These are phyloP conservation scores for Gnathonemus echidnorhynchus DNA, from an alignment of 2,113 vertebrate species.

Conservation along the genomic window DNA sequence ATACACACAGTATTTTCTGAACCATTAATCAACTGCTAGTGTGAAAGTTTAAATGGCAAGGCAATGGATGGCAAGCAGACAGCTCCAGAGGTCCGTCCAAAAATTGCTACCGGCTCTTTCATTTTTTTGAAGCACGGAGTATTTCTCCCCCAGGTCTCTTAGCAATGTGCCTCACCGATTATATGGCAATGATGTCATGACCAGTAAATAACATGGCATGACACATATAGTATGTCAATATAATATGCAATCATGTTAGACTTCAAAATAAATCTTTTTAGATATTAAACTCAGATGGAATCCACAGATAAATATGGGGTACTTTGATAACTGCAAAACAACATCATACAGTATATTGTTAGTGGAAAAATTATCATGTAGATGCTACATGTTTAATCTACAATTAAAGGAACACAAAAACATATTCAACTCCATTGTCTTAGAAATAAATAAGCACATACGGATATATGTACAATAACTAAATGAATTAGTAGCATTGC, in stretches of 20 bases:
- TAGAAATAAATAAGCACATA: background rate
- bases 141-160: slow-evolving; percentile 64
- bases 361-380: background rate
- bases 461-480: background rate
- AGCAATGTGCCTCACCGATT: slow-evolving; percentile 66
- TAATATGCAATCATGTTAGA: slow-evolving; percentile 39
- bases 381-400: background rate
- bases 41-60: slow-evolving; percentile 64
- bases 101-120: slow-evolving; percentile 70
- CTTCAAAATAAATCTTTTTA: background rate
- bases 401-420: background rate
- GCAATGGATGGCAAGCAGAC: slow-evolving; percentile 51
- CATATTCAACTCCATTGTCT: background rate
- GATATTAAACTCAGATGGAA: background rate
- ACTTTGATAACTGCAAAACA: background rate
- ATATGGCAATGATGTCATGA: slow-evolving; percentile 73
- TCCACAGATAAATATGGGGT: background rate
- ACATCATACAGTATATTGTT: background rate
- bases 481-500: background rate
- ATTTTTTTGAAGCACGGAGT: slow-evolving; percentile 56
- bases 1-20: slow-evolving; percentile 49
- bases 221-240: slow-evolving; percentile 56
- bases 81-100: slow-evolving; percentile 56
- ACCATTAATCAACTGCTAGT: slow-evolving; percentile 44
- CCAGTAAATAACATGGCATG: slow-evolving; percentile 75